Evolutionary conservation across 2,888 invertebrate species (phyloP), one percentile per base, ranked within the genome.

Genomic region (Cephus pulcher): DNA sequence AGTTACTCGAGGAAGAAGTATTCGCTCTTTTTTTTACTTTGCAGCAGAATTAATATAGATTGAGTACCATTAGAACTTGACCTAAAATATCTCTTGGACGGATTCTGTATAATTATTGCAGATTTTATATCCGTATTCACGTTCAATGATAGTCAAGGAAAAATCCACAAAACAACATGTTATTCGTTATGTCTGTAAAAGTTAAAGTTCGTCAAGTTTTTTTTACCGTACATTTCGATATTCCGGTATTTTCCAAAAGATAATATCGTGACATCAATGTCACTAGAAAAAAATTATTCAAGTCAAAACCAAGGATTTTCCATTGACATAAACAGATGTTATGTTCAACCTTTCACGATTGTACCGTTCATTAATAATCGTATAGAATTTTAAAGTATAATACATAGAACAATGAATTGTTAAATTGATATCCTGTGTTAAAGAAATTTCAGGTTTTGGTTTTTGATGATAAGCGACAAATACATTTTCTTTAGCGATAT

Each of bases 31-130:
- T 23, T 23, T 23, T 56, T 23, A 56, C 9, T 56, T 56, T 23
- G 56, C 9, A 23, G 23, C 9, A 15, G 2, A 56, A 56, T 56
- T 23, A 56, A 56, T 23, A 56, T 2, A 56, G 23, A 23, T 6
- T 56, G 9, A 56, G 56, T 56, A 56, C 9, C 23, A 56, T 56
- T 71, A 71, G 33, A 71, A 71, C 71, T 71, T 71, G 71, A 34
- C 71, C 71, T 32, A 71, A 71, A 34, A 33, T 33, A n/a, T 71
- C 71, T 33, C 71, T 71, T 71, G 71, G 71, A 71, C 71, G 71
- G 71, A 71, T 71, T 71, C 34, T 9, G 12, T 71, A 23, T 56
- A 71, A 71, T 32, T 33, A 33, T 71, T 71, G 71, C 33, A 71
- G 32, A 23, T 56, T 56, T 23, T 9, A 9, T 9, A 56, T 56